Conservation (phyloP, 2,797 vertebrate genomes). For the Allobates femoralis region DNA sequence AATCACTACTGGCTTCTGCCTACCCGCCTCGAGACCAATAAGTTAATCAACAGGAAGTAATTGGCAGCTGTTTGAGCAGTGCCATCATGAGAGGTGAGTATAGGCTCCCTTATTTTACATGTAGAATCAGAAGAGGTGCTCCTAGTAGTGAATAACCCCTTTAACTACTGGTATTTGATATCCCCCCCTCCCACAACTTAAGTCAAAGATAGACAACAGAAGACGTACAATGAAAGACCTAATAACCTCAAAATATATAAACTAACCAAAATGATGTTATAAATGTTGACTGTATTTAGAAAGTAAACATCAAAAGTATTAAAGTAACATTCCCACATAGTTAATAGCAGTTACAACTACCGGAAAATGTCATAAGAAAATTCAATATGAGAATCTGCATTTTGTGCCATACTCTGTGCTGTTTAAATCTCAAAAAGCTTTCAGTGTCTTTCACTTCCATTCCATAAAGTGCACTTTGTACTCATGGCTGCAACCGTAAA, state of each 20-base stretch:
- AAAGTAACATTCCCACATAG: background rate
- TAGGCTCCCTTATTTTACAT: no score
- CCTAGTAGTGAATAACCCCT: no score
- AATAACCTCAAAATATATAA: background rate
- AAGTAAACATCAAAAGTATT: background rate
- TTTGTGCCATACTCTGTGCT: background rate
- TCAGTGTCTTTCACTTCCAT: slow-evolving; percentile 19
- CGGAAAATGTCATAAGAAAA: background rate
- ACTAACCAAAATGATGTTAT: background rate
- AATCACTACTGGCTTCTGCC: no score
- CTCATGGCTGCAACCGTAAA: slow-evolving; percentile 23
- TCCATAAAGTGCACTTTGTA: slow-evolving; percentile 44
- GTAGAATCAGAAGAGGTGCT: no score
- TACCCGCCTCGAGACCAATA: no score
- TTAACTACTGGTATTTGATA: no score
- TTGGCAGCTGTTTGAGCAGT: no score
- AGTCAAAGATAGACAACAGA: no score
- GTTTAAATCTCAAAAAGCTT: background rate
- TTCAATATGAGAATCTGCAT: background rate
- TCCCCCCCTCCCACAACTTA: no score
- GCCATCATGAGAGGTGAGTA: no score
- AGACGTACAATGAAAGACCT: background rate
- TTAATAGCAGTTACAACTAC: background rate
- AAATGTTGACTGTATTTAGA: background rate
- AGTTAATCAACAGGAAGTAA: no score